Evolutionary conservation across 1,140 invertebrate genomes (phyloP).

Genomic region (Drosophila gunungcola): DNA sequence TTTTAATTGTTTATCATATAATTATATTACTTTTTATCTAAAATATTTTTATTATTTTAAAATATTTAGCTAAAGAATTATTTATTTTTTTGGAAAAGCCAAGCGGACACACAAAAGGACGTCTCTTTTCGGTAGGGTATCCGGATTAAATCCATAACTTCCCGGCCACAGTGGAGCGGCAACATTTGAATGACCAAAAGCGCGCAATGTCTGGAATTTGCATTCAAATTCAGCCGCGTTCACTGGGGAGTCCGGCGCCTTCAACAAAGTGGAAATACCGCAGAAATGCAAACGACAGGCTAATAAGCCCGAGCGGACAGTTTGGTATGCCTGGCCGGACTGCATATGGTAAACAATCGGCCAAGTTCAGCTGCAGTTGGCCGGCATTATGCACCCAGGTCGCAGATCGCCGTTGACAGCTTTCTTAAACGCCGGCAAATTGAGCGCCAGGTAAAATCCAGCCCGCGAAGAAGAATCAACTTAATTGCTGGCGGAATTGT

Average conservation of each 20-base stretch:
- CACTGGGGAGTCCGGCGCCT: constrained; percentile 22
- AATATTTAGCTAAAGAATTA: too few species aligned
- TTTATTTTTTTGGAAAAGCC: too few species aligned
- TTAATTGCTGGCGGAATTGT: constrained; percentile 80
- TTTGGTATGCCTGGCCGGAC: constrained; percentile 67
- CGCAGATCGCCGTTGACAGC: constrained; percentile 61
- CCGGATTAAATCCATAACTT: background rate
- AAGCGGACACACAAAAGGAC: too few species aligned
- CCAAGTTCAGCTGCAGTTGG: constrained; percentile 32
- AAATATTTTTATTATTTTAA: too few species aligned
- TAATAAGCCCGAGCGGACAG: constrained; percentile 78
- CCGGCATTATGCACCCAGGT: constrained; percentile 63
- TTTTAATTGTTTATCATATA: too few species aligned
- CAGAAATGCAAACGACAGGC: constrained; percentile 82
- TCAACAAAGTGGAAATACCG: constrained; percentile 61
- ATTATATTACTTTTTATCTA: too few species aligned
- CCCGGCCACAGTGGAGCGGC: constrained; percentile 27
- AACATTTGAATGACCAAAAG: constrained; percentile 74
- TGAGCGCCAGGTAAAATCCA: constrained; percentile 16
- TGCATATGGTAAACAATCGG: constrained; percentile 82
- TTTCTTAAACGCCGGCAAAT: constrained; percentile 70
- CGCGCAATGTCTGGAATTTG: constrained; percentile 68
- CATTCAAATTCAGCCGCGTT: constrained; percentile 67
- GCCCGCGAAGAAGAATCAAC: constrained; percentile 53
- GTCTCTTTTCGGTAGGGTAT: background rate